Percentiles rank a stretch among this genome's conserved stretches.
phyloP scores from a whole-genome alignment of 2,797 vertebrate species.

The Pangasius sanitwongsei region DNA sequence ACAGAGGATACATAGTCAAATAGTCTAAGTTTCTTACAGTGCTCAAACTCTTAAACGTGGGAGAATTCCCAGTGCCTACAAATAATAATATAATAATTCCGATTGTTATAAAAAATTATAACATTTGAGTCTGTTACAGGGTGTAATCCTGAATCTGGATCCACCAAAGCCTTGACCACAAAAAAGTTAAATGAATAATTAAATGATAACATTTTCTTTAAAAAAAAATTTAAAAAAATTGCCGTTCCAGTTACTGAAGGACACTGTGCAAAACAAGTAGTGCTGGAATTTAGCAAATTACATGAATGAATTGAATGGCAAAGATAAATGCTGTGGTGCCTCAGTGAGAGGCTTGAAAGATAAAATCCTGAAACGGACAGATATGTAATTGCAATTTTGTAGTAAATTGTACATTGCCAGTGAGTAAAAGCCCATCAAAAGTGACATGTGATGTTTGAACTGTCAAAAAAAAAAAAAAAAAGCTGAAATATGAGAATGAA shows the following conservation, averaged over 20 bases:
- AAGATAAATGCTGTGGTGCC: background rate
- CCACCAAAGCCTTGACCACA: background rate
- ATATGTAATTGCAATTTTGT: background rate
- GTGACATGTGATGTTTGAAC: background rate
- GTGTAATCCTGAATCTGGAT: background rate
- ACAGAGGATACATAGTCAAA: background rate
- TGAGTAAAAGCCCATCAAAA: background rate
- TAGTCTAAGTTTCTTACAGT: background rate
- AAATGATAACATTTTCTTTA: background rate
- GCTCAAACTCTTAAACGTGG: background rate
- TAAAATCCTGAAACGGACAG: background rate
- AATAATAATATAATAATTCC: too few species aligned
- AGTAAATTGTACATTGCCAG: background rate
- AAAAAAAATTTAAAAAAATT: background rate
- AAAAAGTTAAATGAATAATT: background rate
- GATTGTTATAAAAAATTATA: too few species aligned
- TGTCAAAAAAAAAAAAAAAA: background rate
- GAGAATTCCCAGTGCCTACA: background rate
- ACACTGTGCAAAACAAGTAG: background rate
- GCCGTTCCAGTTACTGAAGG: background rate
- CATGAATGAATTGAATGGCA: background rate
- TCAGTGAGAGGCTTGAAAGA: background rate
- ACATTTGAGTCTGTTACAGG: background rate
- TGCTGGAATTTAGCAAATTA: background rate
- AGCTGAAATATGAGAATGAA: too few species aligned